Evolutionary conservation across 2,797 vertebrate species (phyloP), one percentile per base, ranked within the genome.

Genomic region (Synanceia verrucosa): DNA sequence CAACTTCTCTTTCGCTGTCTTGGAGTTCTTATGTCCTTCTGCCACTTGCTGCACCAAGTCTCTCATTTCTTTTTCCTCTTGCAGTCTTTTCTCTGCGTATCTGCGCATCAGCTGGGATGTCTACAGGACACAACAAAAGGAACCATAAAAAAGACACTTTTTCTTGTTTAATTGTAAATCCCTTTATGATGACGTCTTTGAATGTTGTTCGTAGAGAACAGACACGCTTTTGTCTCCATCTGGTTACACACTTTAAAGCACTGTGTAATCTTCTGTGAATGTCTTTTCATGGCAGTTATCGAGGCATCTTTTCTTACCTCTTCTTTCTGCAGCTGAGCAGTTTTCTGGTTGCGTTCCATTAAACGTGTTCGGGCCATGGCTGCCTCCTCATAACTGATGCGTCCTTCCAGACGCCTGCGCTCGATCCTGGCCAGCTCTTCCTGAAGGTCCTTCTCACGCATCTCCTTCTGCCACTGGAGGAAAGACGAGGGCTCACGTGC

Each of bases 401-500:
- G 94, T 4, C 94, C 94, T 78, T 93, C 95, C 50, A 97, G 89
- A 28, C 84, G 91, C 60, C 90, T 93, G 68, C 86, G 93, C 62
- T 95, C 94, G 19, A 81, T 81, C 21, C 84, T 92, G 3, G 89
- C 91, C 81, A 94, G 77, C 84, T 94, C 86, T 51, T 95, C 93
- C 82, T 94, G 93, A 57, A 91, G 43, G 83, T 96, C 96, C 89
- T 87, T 94, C 18, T 92, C 91, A 37, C 81, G 93, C 94, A 95
- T 95, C 81, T 95, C 93, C 73, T 82, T 94, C 88, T 97, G 96
- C 95, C 96, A 96, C 85, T 94, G 92, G 1, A 96, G 87, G 90
- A 96, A 97, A 52, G 94, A 91, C 0, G 95, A 95, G 9, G 94
- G 89, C 70, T 98, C 96, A 4, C 78, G 72, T 1, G 86, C 90